phyloP scores from a whole-genome alignment of 2,797 vertebrate species.

The Notoglanidium macrostoma region DNA sequence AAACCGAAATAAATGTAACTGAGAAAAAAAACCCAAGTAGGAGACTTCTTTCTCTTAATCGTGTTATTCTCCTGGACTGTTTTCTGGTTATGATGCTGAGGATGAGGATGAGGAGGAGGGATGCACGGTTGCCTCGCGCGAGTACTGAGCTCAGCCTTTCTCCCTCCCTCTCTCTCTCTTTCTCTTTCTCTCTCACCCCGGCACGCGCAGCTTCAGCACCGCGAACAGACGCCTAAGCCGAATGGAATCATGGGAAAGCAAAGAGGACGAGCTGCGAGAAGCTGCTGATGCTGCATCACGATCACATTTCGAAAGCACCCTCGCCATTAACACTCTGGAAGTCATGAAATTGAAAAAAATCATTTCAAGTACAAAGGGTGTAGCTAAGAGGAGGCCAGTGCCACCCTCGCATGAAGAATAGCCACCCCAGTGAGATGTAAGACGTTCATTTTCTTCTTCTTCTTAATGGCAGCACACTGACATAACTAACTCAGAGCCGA shows the following conservation, averaged over 20 bases:
- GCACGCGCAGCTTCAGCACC: conserved; percentile 85
- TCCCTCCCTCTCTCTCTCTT: conserved; percentile 29
- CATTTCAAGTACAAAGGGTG: background rate
- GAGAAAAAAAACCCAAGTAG: background rate
- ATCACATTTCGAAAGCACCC: conserved; percentile 15
- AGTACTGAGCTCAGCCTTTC: conserved; percentile 61
- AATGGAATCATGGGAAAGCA: conserved; percentile 82
- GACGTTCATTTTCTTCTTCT: background rate
- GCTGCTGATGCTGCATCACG: conserved; percentile 52
- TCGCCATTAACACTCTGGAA: background rate
- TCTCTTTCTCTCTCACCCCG: conserved; percentile 59
- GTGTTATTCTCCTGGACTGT: background rate
- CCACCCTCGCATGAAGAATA: background rate
- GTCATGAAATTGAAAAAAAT: background rate
- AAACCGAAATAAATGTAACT: conserved; percentile 2
- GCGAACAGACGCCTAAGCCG: conserved; percentile 71
- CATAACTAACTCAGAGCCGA: background rate
- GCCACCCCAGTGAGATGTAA: background rate
- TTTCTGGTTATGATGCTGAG: background rate
- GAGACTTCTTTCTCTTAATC: background rate
- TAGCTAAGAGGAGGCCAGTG: background rate
- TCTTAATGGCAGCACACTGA: background rate
- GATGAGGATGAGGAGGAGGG: conserved; percentile 11
- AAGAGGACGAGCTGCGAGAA: background rate
- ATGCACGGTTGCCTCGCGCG: conserved; percentile 42